phyloP scores from a whole-genome alignment of 35 echinoderm and acorn worm genomes.

The Heliocidaris tuberculata region DNA sequence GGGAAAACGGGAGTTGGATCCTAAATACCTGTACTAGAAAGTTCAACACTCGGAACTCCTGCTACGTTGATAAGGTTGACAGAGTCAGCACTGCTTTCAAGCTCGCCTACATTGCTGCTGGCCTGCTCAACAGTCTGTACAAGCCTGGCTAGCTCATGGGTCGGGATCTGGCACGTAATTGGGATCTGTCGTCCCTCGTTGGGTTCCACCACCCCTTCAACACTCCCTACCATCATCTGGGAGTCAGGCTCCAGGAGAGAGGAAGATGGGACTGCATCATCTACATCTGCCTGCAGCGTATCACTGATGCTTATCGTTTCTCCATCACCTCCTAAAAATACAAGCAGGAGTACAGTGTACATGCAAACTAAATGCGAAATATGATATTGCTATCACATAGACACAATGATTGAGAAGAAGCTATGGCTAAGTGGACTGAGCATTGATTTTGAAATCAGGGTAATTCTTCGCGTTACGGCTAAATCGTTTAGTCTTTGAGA shows the following conservation, averaged over 20 bases:
- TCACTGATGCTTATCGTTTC: conserved; percentile 9
- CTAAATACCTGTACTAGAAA: conserved; percentile 13
- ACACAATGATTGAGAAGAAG: no score
- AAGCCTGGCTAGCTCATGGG: conserved; percentile 30
- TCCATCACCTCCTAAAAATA: conserved; percentile 15
- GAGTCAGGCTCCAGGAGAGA: background rate
- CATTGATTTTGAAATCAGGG: no score
- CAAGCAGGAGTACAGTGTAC: background rate
- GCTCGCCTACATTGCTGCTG: background rate
- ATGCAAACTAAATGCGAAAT: no score
- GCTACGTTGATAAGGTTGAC: background rate
- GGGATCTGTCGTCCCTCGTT: background rate
- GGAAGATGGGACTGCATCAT: background rate
- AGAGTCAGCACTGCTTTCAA: background rate
- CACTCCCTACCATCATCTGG: background rate
- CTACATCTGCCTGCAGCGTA: background rate
- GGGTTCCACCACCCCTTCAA: background rate
- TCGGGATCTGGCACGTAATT: background rate
- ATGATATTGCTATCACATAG: no score
- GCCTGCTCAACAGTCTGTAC: conserved; percentile 37
- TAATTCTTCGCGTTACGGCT: no score
- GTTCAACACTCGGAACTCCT: conserved; percentile 26
- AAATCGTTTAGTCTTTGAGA: no score
- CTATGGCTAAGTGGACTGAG: no score
- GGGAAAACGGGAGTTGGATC: background rate